phyloP scores from a whole-genome alignment of 1,140 invertebrate species.

The Drosophila mauritiana region DNA sequence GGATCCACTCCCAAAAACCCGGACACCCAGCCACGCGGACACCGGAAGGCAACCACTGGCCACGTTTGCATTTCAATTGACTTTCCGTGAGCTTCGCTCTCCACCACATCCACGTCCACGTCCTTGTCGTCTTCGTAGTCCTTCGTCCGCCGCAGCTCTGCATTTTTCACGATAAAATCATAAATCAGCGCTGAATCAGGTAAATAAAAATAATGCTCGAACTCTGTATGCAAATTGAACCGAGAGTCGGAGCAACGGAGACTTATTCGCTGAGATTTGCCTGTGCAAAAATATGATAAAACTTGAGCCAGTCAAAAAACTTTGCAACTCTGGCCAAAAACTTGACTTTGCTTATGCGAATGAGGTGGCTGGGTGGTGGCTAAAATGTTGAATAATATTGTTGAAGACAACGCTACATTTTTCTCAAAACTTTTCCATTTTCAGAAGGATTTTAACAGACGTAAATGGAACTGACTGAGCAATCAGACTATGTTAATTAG shows the following conservation, averaged over 20 bases:
- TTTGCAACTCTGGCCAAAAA: constrained; percentile 61
- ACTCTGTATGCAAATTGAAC: constrained; percentile 81
- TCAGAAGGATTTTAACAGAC: neutral
- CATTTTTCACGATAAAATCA: constrained; percentile 71
- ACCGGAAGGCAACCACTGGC: constrained; percentile 38
- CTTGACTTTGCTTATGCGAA: constrained; percentile 47
- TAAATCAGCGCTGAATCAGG: constrained; percentile 82
- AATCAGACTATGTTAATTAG: constrained; percentile 65
- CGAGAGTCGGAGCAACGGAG: constrained; percentile 32
- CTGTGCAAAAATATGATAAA: constrained; percentile 76
- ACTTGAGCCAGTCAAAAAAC: constrained; percentile 70
- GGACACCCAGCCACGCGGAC: neutral
- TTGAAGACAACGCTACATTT: constrained; percentile 55
- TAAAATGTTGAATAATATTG: constrained; percentile 68
- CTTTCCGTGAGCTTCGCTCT: constrained; percentile 48
- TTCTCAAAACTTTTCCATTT: constrained; percentile 5
- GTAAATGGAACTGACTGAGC: constrained; percentile 38
- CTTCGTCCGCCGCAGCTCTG: constrained; percentile 6
- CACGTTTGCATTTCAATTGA: constrained; percentile 81
- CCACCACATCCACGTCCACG: constrained; percentile 1
- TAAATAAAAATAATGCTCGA: constrained; percentile 83
- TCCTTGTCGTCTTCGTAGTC: neutral
- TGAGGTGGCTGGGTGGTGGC: constrained; percentile 3
- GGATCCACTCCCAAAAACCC: neutral
- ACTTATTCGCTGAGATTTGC: constrained; percentile 67